These are phyloP conservation scores for Hippocampus zosterae DNA, from an alignment of 2,113 vertebrate species.

Conservation along the genomic window DNA sequence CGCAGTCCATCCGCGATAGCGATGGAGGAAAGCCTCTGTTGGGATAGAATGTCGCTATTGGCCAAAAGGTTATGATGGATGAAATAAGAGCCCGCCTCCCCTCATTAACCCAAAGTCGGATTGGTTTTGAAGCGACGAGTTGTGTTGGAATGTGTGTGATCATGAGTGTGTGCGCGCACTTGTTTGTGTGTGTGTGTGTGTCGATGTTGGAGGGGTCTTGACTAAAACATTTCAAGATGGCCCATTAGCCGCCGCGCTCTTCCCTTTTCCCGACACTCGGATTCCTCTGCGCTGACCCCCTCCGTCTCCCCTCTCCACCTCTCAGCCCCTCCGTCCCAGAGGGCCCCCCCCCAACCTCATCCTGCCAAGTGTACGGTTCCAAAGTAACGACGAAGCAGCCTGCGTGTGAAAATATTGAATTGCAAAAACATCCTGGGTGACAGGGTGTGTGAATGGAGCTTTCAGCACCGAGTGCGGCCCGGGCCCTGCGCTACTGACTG, in stretches of 20 bases:
- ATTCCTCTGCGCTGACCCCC: slow-evolving; percentile 65
- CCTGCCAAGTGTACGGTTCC: slow-evolving; percentile 85
- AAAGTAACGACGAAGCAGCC: slow-evolving; percentile 90
- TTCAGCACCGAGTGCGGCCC: slow-evolving; percentile 79
- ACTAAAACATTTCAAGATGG: slow-evolving; percentile 80
- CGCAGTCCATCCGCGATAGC: background rate
- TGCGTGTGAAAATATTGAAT: slow-evolving; percentile 99
- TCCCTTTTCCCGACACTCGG: slow-evolving; percentile 59
- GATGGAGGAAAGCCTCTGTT: slow-evolving; percentile 2
- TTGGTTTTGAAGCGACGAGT: slow-evolving; percentile 63
- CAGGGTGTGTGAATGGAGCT: slow-evolving; percentile 85
- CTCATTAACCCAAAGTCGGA: slow-evolving; percentile 61
- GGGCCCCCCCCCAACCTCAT: slow-evolving; percentile 76
- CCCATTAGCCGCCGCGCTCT: slow-evolving; percentile 63
- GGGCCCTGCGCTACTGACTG: slow-evolving; percentile 81
- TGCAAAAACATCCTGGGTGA: slow-evolving; percentile 89
- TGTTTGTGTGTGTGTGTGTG: slow-evolving; percentile 37
- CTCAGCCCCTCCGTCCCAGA: slow-evolving; percentile 67
- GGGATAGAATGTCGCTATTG: slow-evolving; percentile 23
- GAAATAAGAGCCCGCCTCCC: slow-evolving; percentile 46
- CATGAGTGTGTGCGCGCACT: slow-evolving; percentile 18
- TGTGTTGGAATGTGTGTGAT: slow-evolving; percentile 34
- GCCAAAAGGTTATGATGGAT: slow-evolving; percentile 42
- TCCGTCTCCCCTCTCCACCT: slow-evolving; percentile 48
- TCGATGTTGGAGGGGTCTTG: slow-evolving; percentile 55